These are phyloP conservation scores for Malacoctenus gilli DNA, from an alignment of 2,797 vertebrate genomes.

Conservation along the genomic window DNA sequence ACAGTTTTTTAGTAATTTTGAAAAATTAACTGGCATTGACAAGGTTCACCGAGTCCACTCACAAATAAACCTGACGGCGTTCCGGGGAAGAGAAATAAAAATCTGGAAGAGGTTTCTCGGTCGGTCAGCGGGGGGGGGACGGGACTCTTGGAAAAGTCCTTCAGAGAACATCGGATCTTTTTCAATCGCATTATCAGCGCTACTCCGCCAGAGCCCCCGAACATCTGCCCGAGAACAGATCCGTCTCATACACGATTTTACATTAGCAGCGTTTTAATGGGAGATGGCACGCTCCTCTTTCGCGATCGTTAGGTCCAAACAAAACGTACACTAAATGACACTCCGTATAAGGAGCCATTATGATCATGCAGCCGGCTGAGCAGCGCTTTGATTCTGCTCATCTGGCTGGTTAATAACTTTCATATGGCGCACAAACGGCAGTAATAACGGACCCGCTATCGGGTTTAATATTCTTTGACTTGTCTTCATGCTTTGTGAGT, in stretches of 20 bases:
- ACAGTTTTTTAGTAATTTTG: slow-evolving; percentile 69
- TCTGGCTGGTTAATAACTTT: slow-evolving; percentile 35
- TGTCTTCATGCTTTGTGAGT: slow-evolving; percentile 40
- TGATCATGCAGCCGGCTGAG: slow-evolving; percentile 15
- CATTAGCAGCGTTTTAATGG: slow-evolving; percentile 26
- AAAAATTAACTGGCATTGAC: slow-evolving; percentile 72
- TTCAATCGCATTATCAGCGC: slow-evolving; percentile 29
- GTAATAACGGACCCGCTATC: slow-evolving; percentile 10
- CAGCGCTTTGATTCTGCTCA: slow-evolving; percentile 28
- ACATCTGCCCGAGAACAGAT: background rate
- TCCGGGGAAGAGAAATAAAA: too few relatives aligned
- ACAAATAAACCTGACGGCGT: slow-evolving; percentile 67
- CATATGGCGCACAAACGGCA: slow-evolving; percentile 8
- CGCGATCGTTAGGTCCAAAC: slow-evolving; percentile 21
- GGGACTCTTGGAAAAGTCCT: slow-evolving; percentile 26
- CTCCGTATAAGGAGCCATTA: slow-evolving; percentile 11
- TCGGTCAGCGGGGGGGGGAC: slow-evolving; percentile 43
- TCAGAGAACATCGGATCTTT: slow-evolving; percentile 36
- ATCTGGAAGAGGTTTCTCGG: slow-evolving; percentile 40
- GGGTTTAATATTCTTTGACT: slow-evolving; percentile 28
- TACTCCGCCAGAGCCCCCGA: slow-evolving; percentile 18
- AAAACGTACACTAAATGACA: slow-evolving; percentile 27
- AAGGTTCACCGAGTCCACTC: slow-evolving; percentile 65
- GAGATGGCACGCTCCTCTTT: slow-evolving; percentile 25
- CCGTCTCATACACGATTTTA: slow-evolving; percentile 7